Base-by-base conservation (phyloP, 2,113 vertebrate species). In the Coryphaenoides rupestris region DNA sequence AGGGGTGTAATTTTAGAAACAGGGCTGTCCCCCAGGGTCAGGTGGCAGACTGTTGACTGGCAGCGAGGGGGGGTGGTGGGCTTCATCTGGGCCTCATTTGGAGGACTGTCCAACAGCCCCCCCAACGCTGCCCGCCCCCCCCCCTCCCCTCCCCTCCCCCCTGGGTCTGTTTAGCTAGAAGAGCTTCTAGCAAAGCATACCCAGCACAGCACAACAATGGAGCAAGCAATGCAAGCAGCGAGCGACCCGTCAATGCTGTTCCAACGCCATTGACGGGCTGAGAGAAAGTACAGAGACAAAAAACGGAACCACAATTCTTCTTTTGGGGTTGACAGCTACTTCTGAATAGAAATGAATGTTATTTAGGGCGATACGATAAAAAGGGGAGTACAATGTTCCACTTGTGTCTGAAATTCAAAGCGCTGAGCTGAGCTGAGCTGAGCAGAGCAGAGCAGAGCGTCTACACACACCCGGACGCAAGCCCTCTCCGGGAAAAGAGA, bases 1-100 rank as follows among this genome's bases (percentile, higher is more conserved):
- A 86, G 79, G 82, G 73, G 80, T 90, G 83, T 90, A 90, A 90
- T 90, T 91, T 91, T 90, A 90, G 89, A 89, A 90, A 88, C 84
- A 60, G 70, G 75, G 84, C 76, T 59, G 65, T 81, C 76, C 82
- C 88, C 87, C n/a, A n/a, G 47, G 86, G 84, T 88, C 89, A 68
- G 68, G 55, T 75, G 73, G 73, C 68, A 79, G 75, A 81, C 75
- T 80, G 62, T 58, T 80, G 80, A 79, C 78, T 81, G 72, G 81
- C 62, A 59, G 70, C 65, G 74, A 61, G 26, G 21, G 40, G 66
- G 53, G 60, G 33, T 56, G 21, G 40, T 65, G 53, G 60, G 33
- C 59, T 69, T 79, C 83, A 87, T 88, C 84, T 89, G 87, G 83
- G 79, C 70, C 79, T 87, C 77, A 86, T 90, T 91, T 57, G 45